phyloP scores from a whole-genome alignment of 2,113 vertebrate genomes.

The Labrus mixtus region DNA sequence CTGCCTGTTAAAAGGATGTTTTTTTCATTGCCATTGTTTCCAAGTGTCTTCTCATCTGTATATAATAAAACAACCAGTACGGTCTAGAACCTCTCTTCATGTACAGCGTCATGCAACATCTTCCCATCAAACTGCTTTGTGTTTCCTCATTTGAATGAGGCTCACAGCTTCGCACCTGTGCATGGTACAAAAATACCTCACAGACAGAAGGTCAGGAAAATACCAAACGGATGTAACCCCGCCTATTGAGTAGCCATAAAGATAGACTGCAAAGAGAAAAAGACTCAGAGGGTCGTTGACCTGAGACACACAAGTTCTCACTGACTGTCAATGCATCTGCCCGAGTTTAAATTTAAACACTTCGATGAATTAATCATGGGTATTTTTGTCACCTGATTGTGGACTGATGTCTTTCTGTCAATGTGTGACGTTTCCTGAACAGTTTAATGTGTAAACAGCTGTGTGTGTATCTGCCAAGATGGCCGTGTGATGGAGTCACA shows the following conservation, averaged over 20 bases:
- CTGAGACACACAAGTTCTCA: not conserved
- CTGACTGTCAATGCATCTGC: not conserved
- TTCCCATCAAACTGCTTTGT: not conserved
- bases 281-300: not conserved
- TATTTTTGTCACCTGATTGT: not conserved
- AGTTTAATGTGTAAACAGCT: not conserved
- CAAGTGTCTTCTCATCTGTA: too few relatives aligned
- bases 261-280: not conserved
- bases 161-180: not conserved
- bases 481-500: not conserved
- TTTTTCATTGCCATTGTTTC: too few relatives aligned
- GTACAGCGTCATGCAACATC: too few relatives aligned
- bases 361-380: not conserved
- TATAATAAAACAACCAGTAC: too few relatives aligned
- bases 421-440: not conserved
- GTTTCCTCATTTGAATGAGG: not conserved
- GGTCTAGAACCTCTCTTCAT: too few relatives aligned
- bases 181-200: not conserved
- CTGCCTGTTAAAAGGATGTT: too few relatives aligned
- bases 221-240: not conserved
- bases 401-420: not conserved
- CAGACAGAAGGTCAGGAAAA: conserved; percentile 1
- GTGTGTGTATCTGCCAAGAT: not conserved
- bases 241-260: not conserved
- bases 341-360: not conserved